phyloP scores from a whole-genome alignment of 2,113 vertebrate species.

The Ancistrus triradiatus region DNA sequence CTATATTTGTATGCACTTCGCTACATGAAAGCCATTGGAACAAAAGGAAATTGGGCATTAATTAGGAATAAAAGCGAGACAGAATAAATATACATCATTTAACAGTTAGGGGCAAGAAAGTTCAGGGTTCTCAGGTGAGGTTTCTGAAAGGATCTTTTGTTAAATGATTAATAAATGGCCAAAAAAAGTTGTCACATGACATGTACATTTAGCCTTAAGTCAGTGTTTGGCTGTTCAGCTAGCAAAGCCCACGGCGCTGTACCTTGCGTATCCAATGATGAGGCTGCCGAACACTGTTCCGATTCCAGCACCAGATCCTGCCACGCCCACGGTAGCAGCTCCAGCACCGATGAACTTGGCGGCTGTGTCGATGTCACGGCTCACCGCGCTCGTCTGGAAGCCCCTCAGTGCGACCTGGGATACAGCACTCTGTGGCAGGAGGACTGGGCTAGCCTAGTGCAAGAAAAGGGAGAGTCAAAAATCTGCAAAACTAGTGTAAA shows the following conservation, averaged over 20 bases:
- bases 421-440: constrained; percentile 70
- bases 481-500: neutral
- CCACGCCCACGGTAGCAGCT: constrained; percentile 96
- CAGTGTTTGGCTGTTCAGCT: too few relatives aligned
- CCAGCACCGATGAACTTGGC: constrained; percentile 98
- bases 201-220: neutral
- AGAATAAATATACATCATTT: too few relatives aligned
- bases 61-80: too few relatives aligned
- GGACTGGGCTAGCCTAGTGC: constrained; percentile 72
- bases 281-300: constrained; percentile 98
- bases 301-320: constrained; percentile 97
- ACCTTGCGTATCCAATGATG: constrained; percentile 99
- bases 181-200: too few relatives aligned
- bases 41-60: too few relatives aligned
- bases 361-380: constrained; percentile 95
- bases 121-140: too few relatives aligned
- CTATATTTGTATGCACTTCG: too few relatives aligned
- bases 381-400: constrained; percentile 92
- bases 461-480: neutral
- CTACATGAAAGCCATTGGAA: too few relatives aligned
- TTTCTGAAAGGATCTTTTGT: too few relatives aligned
- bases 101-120: too few relatives aligned
- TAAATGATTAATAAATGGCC: too few relatives aligned
- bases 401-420: constrained; percentile 78
- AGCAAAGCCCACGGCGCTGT: constrained; percentile 17